Conservation (phyloP, 2,113 vertebrate species). For the Chaetodon auriga region DNA sequence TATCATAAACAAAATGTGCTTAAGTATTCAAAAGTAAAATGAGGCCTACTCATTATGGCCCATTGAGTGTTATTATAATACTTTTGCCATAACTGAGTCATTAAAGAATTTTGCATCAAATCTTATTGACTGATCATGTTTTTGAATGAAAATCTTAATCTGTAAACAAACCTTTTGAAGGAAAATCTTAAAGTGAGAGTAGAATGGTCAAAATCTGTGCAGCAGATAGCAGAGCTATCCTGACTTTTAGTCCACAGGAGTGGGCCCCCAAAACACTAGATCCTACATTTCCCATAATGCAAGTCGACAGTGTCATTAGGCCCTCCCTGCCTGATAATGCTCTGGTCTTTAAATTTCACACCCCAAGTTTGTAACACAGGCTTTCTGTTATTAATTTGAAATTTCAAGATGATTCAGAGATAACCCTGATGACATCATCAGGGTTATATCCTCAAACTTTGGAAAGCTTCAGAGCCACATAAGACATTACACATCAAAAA, state of each 20-base stretch:
- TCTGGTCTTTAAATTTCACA: neutral
- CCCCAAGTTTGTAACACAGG: neutral
- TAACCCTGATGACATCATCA: neutral
- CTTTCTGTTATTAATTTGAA: neutral
- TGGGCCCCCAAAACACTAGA: neutral
- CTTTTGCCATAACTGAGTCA: neutral
- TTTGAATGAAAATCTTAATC: neutral
- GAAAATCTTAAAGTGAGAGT: no score
- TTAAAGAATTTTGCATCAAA: neutral
- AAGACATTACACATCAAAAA: neutral
- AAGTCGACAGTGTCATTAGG: neutral
- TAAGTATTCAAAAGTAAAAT: neutral
- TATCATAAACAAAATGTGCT: neutral
- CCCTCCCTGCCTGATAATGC: neutral
- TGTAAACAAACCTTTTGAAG: neutral
- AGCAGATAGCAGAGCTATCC: neutral
- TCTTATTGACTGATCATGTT: neutral
- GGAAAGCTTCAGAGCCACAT: neutral
- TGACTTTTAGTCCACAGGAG: neutral
- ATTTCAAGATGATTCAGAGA: neutral
- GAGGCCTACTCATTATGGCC: neutral
- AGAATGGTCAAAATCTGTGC: neutral
- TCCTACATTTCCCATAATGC: constrained; percentile 19
- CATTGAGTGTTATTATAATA: neutral
- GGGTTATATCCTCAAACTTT: neutral